A percentile compares a stretch with the other conserved stretches of the same genome.
phyloP scores from a whole-genome alignment of 1,140 invertebrate genomes.

The Zaprionus africanus region DNA sequence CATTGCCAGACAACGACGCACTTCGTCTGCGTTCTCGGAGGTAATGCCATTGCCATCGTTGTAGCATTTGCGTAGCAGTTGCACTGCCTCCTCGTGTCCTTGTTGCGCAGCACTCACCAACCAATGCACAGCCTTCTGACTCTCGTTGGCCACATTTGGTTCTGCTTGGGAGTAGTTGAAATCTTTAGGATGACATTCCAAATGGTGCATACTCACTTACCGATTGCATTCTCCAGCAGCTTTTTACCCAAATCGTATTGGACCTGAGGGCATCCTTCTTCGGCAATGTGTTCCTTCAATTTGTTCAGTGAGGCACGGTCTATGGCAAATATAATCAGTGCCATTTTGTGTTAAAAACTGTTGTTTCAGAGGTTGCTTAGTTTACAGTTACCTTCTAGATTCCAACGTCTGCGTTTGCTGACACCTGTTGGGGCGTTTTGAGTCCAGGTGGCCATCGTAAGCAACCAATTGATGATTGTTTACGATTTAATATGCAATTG shows the following conservation, averaged over 20 bases:
- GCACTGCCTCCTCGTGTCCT: conserved; percentile 93
- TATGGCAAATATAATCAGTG: conserved; percentile 34
- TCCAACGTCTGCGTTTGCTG: conserved; percentile 76
- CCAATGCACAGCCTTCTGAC: conserved; percentile 92
- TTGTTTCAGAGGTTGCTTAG: not conserved
- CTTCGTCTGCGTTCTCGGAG: conserved; percentile 92
- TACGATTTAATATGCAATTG: conserved; percentile 51
- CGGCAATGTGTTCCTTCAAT: conserved; percentile 87
- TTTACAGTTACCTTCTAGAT: conserved; percentile 67
- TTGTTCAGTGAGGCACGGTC: conserved; percentile 86
- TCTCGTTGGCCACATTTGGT: conserved; percentile 81
- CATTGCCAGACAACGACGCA: conserved; percentile 92
- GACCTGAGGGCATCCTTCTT: conserved; percentile 89
- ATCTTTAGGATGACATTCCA: not conserved
- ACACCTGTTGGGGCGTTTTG: conserved; percentile 73
- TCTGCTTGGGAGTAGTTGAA: conserved; percentile 39
- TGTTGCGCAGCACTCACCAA: conserved; percentile 94
- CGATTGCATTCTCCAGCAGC: conserved; percentile 86
- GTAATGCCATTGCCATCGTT: conserved; percentile 91
- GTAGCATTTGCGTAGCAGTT: conserved; percentile 91
- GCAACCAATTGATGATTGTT: conserved; percentile 48
- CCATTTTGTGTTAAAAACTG: not conserved
- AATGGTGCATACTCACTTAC: conserved; percentile 72
- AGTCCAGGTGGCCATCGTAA: conserved; percentile 74
- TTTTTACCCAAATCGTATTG: conserved; percentile 88